A percentile compares a stretch with the other conserved stretches of the same genome.
phyloP scores from a whole-genome alignment of 1,140 invertebrate species.

The Ridgeia piscesae region DNA sequence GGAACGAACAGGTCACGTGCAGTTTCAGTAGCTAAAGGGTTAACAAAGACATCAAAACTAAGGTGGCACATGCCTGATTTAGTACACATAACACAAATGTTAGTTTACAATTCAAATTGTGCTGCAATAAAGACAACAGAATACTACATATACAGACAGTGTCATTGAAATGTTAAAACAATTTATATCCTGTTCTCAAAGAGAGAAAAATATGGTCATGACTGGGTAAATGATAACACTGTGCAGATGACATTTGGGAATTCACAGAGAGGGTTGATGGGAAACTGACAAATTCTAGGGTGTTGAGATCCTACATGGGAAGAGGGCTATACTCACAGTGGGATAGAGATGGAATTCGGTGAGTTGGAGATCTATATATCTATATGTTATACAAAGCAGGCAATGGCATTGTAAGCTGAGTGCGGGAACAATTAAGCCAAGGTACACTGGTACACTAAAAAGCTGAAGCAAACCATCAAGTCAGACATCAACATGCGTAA shows the following conservation, averaged over 20 bases:
- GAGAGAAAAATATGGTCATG: background rate
- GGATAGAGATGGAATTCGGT: background rate
- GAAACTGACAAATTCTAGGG: background rate
- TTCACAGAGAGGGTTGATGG: background rate
- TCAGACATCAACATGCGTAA: background rate
- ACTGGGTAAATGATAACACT: background rate
- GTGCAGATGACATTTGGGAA: background rate
- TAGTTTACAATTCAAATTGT: background rate
- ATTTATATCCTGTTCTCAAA: background rate
- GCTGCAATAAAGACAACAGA: background rate
- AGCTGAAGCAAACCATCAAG: background rate
- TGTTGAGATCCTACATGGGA: background rate
- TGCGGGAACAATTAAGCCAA: background rate
- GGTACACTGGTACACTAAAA: background rate
- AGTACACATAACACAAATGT: background rate
- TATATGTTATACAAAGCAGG: background rate
- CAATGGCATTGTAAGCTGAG: background rate
- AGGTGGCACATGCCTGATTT: background rate
- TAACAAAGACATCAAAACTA: background rate
- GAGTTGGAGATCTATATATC: no score
- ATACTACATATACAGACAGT: background rate
- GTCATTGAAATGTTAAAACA: background rate
- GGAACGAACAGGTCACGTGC: no score
- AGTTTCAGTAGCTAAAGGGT: background rate
- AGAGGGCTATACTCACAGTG: background rate